These are phyloP conservation scores for Argya squamiceps DNA, from an alignment of 2,797 vertebrate genomes.

Conservation along the genomic window DNA sequence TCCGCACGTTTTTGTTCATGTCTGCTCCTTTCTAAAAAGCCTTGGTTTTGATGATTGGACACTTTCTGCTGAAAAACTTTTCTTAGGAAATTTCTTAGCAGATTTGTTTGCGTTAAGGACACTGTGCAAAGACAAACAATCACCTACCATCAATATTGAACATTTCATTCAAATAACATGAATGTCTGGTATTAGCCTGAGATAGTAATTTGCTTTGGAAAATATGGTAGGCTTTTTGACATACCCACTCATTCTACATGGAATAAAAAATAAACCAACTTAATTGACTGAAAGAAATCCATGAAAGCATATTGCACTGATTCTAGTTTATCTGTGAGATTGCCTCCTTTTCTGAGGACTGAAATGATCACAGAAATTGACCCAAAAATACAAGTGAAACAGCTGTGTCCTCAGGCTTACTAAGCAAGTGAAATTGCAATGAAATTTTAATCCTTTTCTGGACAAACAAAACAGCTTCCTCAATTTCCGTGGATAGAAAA, in stretches of 20 bases:
- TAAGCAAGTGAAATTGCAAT: background rate
- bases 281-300: background rate
- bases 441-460: background rate
- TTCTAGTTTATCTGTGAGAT: background rate
- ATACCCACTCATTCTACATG: background rate
- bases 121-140: background rate
- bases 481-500: background rate
- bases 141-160: background rate
- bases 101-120: background rate
- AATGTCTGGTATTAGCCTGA: background rate
- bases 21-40: background rate
- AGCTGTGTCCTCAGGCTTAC: background rate
- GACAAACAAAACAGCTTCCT: background rate
- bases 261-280: background rate
- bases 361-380: background rate
- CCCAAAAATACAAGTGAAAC: background rate
- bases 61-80: background rate
- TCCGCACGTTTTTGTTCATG: background rate
- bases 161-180: background rate
- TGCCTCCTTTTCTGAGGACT: background rate
- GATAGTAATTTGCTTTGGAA: background rate
- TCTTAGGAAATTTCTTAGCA: background rate
- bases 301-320: background rate
- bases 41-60: background rate
- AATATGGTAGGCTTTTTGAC: background rate